Percentiles rank a stretch among this genome's conserved stretches.
Conservation (phyloP, 2,888 invertebrate genomes). For the Spilosoma lubricipeda region DNA sequence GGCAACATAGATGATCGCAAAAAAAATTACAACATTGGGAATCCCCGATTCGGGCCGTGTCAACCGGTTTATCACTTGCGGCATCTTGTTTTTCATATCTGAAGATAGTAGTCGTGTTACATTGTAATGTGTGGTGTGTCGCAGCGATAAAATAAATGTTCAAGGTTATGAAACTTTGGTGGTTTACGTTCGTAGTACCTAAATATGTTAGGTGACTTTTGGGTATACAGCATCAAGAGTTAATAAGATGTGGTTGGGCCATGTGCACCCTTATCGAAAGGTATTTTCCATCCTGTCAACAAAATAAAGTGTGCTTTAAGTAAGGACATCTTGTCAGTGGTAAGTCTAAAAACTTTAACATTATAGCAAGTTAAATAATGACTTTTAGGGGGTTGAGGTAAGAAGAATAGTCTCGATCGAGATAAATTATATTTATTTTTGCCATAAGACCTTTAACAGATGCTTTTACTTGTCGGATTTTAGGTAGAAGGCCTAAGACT, state of each 20-base stretch:
- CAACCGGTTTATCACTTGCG: neutral
- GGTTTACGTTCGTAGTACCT: neutral
- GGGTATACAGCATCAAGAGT: neutral
- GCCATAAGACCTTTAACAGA: too few species aligned
- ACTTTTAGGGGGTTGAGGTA: too few species aligned
- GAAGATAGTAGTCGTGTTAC: neutral
- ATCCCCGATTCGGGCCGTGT: neutral
- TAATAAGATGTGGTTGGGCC: neutral
- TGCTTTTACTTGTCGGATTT: too few species aligned
- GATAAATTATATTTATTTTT: too few species aligned
- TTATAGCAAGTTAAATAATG: neutral
- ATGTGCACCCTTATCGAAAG: too few species aligned
- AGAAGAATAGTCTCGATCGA: too few species aligned
- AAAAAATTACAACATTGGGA: neutral
- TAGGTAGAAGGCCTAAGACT: too few species aligned
- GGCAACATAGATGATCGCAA: neutral
- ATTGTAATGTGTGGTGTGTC: neutral
- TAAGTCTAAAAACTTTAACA: neutral
- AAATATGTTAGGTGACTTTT: neutral
- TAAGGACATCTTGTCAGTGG: neutral
- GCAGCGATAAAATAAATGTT: neutral
- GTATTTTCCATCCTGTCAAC: too few species aligned
- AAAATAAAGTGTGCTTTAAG: neutral
- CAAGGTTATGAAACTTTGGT: neutral
- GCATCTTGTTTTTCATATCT: neutral